phyloP scores from a whole-genome alignment of 2,888 invertebrate genomes.

The Poecilobothrus nobilitatus region DNA sequence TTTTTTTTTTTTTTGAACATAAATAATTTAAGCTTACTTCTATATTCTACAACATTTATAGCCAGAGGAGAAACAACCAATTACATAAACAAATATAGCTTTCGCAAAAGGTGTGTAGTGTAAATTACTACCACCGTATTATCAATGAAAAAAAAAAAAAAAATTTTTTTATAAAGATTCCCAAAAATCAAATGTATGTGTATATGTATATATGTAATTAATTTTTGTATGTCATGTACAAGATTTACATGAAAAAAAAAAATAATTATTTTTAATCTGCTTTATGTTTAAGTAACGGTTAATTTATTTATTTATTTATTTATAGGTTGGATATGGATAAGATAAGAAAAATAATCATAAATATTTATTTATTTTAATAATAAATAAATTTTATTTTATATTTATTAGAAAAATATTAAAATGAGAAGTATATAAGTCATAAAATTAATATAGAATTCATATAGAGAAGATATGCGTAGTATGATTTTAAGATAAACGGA shows the following conservation, averaged over 20 bases:
- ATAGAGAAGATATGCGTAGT: too few species aligned
- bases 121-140: neutral
- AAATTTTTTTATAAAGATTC: constrained; percentile 1
- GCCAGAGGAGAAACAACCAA: neutral
- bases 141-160: neutral
- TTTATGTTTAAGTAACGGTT: neutral
- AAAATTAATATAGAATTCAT: too few species aligned
- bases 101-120: neutral
- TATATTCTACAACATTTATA: constrained; percentile 4
- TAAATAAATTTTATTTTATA: too few species aligned
- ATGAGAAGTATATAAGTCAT: too few species aligned
- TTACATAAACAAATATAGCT: neutral
- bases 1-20: neutral
- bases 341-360: constrained; percentile 4
- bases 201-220: neutral
- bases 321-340: constrained; percentile 3
- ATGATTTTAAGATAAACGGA: too few species aligned
- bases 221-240: neutral
- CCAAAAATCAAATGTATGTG: neutral
- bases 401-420: too few species aligned
- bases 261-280: neutral
- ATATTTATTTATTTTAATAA: neutral
- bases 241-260: too few species aligned
- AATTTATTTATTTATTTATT: neutral
- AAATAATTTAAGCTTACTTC: neutral